These are phyloP conservation scores for Morus bassanus DNA, from an alignment of 2,797 vertebrate genomes.

Conservation along the genomic window DNA sequence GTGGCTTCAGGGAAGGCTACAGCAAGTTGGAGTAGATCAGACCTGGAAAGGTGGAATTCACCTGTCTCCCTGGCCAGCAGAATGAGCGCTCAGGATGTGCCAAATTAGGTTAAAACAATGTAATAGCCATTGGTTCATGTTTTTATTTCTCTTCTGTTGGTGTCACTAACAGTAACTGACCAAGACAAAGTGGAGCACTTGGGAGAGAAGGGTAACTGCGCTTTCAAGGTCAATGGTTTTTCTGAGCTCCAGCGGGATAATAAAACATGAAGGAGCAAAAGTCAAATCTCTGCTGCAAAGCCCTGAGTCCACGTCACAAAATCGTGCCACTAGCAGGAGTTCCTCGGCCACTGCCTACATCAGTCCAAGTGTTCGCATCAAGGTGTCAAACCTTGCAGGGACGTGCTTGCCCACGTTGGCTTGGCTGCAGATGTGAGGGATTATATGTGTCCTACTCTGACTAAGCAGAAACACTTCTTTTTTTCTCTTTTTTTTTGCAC, in stretches of 20 bases:
- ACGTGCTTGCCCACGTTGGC: neutral
- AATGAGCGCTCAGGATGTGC: neutral
- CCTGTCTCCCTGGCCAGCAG: neutral
- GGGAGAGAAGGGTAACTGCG: neutral
- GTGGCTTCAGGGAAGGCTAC: neutral
- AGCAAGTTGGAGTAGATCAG: neutral
- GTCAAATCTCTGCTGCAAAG: neutral
- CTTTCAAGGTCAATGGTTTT: neutral
- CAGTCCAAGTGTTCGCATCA: neutral
- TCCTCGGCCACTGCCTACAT: neutral
- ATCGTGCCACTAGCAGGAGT: neutral
- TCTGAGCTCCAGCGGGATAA: neutral
- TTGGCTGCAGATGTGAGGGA: neutral
- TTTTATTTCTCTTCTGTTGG: neutral
- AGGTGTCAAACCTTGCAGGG: neutral
- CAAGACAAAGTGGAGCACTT: neutral
- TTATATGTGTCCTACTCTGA: neutral
- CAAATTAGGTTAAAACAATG: neutral
- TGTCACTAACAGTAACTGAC: neutral
- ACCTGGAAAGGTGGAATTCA: neutral
- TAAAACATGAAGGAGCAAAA: neutral
- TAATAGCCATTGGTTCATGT: neutral
- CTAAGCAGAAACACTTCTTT: neutral
- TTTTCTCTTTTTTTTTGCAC: neutral
- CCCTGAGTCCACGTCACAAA: rapidly evolving